These are phyloP conservation scores for Trilocha varians DNA, from an alignment of 2,888 invertebrate species.

Conservation along the genomic window DNA sequence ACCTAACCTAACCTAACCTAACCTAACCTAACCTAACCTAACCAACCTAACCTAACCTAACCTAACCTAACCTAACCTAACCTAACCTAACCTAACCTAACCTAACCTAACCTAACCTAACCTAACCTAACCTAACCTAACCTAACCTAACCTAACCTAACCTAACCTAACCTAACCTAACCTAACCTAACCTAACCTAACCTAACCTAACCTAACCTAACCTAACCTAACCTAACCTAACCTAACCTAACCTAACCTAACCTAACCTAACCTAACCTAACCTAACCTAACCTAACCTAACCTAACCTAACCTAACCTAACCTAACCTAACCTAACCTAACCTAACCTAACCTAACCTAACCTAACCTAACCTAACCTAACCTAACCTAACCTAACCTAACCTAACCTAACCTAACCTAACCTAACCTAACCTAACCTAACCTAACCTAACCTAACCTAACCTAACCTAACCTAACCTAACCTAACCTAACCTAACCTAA, in stretches of 20 bases:
- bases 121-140: constrained; percentile 6
- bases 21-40: constrained; percentile 10
- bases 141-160: constrained; percentile 6
- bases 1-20: constrained; percentile 13
- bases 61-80: constrained; percentile 3
- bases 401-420: constrained; percentile 8
- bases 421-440: constrained; percentile 8
- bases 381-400: constrained; percentile 8
- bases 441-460: constrained; percentile 8
- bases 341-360: constrained; percentile 8
- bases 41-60: too few species aligned
- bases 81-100: constrained; percentile 6
- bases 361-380: constrained; percentile 8
- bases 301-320: constrained; percentile 11
- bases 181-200: constrained; percentile 8
- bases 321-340: constrained; percentile 8
- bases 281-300: constrained; percentile 14
- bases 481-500: constrained; percentile 14
- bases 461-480: constrained; percentile 11
- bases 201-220: constrained; percentile 6
- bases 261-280: constrained; percentile 13
- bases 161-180: constrained; percentile 6
- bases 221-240: constrained; percentile 8
- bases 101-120: constrained; percentile 6
- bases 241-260: constrained; percentile 11